Percentiles rank a stretch among this genome's conserved stretches.
phyloP scores from a whole-genome alignment of 2,888 invertebrate species.

The Phanerotoma sp. region DNA sequence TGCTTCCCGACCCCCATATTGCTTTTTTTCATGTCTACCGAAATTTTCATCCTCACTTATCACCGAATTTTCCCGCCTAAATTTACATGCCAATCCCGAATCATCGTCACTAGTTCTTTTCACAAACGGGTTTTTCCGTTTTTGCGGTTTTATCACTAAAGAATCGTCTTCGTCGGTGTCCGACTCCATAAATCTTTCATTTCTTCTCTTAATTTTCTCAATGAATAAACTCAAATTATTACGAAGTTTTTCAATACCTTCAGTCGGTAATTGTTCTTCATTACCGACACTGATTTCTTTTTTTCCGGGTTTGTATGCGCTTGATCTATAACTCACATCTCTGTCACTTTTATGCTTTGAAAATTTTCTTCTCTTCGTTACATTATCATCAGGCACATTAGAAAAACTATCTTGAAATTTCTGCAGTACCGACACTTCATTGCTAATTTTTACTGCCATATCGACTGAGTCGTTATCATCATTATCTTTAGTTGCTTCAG shows the following conservation, averaged over 20 bases:
- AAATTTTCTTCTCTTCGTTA: too few relatives aligned
- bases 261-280: not conserved
- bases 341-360: too few relatives aligned
- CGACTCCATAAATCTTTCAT: conserved; percentile 36
- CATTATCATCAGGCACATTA: too few relatives aligned
- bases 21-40: not conserved
- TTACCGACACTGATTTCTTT: not conserved
- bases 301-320: too few relatives aligned
- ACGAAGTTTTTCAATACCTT: conserved; percentile 21
- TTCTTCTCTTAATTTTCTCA: conserved; percentile 40
- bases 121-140: conserved; percentile 43
- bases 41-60: not conserved
- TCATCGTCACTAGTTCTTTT: not conserved
- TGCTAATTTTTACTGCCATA: too few relatives aligned
- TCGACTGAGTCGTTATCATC: too few relatives aligned
- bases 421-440: too few relatives aligned
- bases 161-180: conserved; percentile 38
- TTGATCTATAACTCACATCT: too few relatives aligned
- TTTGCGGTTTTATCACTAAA: not conserved
- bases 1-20: too few relatives aligned
- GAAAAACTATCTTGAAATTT: too few relatives aligned
- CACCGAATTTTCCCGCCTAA: not conserved
- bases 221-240: conserved; percentile 45
- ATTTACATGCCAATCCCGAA: not conserved
- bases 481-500: too few relatives aligned